Base-by-base conservation (phyloP, 2,797 vertebrate species). In the Poecilia wingei region DNA sequence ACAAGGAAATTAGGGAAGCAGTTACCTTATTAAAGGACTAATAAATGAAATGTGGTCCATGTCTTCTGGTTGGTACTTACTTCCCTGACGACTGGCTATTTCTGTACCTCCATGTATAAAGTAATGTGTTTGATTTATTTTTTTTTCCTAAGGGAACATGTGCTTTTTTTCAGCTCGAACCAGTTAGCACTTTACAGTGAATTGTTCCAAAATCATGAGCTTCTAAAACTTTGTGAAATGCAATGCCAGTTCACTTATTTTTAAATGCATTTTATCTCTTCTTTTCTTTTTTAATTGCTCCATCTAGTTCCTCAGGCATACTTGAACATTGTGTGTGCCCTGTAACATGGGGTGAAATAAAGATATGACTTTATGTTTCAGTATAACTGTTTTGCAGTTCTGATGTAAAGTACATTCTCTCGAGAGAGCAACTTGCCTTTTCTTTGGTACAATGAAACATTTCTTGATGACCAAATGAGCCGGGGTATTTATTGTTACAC, bases 21-120 rank as follows among this genome's bases (percentile, higher is more conserved):
- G 93, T 95, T 95, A 95, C 95, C 90, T 89, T 94, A 95, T 96
- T 96, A 96, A 96, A 96, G 95, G 95, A 96, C 95, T 95, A 96
- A 96, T 94, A 92, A 87, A 95, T 92, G 86, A 96, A 94, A 91
- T 89, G 92, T 93, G 93, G 89, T 95, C 95, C 91, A 92, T 93
- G 93, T 95, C 94, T 96, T 92, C 93, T 96, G 94, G 95, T 94
- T 95, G 94, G 93, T 95, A 93, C 95, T 95, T 94, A 92, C 90
- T 94, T 90, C 88, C 92, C 91, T 89, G 89, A 90, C 79, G 88
- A 93, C 89, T 91, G 80, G 91, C 89, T 90, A 68, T 90, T 94
- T 89, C 92, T 94, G 93, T 94, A 94, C 92, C 88, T 94, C 90
- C 87, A 89, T 93, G 91, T 94, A 89, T 92, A 93, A 94, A 93